phyloP scores from a whole-genome alignment of 2,113 vertebrate species.

The Setophaga kirtlandii region DNA sequence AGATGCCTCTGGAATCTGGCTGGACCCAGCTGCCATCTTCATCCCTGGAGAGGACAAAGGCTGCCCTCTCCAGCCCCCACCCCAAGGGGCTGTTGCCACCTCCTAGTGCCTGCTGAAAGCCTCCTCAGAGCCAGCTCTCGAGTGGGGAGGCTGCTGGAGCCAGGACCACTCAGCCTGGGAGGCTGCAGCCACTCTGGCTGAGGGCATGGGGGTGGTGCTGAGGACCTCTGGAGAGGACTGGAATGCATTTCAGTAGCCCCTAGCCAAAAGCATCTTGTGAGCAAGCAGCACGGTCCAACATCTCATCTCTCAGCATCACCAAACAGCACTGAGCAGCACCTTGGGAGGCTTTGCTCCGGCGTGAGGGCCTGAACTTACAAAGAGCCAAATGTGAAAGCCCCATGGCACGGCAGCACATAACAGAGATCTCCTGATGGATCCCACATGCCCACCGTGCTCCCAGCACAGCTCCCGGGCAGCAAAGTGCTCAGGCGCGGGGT shows the following conservation, averaged over 20 bases:
- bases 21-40: conserved; percentile 6
- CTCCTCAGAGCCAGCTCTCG: conserved; percentile 70
- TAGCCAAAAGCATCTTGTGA: neutral
- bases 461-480: neutral
- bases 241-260: neutral
- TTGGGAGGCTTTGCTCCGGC: neutral
- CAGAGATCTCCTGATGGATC: neutral
- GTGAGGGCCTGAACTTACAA: neutral
- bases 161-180: conserved; percentile 72
- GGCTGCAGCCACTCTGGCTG: conserved; percentile 20
- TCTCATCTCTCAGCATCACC: neutral
- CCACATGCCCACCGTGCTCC: accelerated
- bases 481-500: neutral
- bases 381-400: neutral
- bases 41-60: conserved; percentile 1
- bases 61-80: conserved; percentile 54
- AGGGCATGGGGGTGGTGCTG: neutral
- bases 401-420: accelerated
- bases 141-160: conserved; percentile 73
- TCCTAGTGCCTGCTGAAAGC: conserved; percentile 75
- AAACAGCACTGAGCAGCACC: neutral
- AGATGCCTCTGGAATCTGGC: conserved; percentile 80
- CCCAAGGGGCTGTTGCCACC: conserved; percentile 75
- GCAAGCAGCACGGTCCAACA: neutral
- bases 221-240: neutral